Percentiles rank a stretch among this genome's conserved stretches.
Evolutionary conservation across 2,113 vertebrate genomes (phyloP).

Genomic region (Dasyornis broadbenti): DNA sequence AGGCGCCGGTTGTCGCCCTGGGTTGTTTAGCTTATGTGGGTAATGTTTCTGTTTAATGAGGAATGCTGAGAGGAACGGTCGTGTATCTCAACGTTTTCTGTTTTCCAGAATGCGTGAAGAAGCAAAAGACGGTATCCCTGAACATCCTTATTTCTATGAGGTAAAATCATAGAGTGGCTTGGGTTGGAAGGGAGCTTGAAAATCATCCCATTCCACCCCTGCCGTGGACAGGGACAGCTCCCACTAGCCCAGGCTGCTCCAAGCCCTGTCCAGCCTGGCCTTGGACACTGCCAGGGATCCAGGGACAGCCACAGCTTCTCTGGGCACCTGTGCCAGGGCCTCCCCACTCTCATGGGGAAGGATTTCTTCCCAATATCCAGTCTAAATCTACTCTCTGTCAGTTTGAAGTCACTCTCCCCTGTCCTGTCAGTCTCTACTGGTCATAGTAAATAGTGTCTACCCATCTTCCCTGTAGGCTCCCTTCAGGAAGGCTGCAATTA

Average conservation of each 20-base stretch:
- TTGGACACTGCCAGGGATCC: not conserved
- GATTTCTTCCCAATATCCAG: not conserved
- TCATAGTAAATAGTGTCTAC: not conserved
- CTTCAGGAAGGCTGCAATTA: not conserved
- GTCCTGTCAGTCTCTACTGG: not conserved
- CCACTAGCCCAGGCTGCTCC: rapidly evolving
- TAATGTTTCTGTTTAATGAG: not conserved
- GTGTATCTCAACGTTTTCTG: rapidly evolving
- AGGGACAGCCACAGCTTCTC: not conserved
- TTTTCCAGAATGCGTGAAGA: constrained; percentile 73
- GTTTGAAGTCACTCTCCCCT: not conserved
- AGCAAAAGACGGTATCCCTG: constrained; percentile 10
- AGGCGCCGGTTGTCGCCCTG: not conserved
- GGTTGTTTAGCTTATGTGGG: rapidly evolving
- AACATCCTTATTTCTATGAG: constrained; percentile 62
- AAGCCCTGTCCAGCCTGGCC: not conserved
- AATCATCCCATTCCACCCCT: too few species aligned
- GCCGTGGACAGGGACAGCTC: not conserved
- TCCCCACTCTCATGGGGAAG: rapidly evolving
- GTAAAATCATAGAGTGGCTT: constrained; percentile 25
- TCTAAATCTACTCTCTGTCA: not conserved
- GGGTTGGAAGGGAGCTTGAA: not conserved
- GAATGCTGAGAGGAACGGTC: rapidly evolving
- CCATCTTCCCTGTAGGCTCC: not conserved
- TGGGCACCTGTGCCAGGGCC: not conserved